Evolutionary conservation across 2,888 invertebrate genomes (phyloP), one percentile per base, ranked within the genome.

Genomic region (Agonopterix subpropinquella): DNA sequence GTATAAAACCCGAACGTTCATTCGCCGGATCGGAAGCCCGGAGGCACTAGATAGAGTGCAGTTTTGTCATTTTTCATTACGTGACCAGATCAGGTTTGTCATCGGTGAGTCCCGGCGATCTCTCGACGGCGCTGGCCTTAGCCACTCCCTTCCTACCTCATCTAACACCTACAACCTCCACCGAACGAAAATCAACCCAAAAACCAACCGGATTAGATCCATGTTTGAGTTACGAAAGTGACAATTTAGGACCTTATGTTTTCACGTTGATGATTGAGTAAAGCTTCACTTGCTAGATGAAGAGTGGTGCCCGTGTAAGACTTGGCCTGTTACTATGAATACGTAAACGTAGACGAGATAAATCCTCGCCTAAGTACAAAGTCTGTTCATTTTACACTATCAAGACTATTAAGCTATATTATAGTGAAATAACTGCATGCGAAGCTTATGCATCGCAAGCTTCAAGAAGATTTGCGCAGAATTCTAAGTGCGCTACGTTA

Each of bases 31-130:
- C 60, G 50, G 35, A 55, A 9, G 39, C 9, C 9, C 9, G 39
- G 4, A 39, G n/a, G 39, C 39, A 3, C n/a, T 10, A 61, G 62
- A 57, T 59, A 54, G 57, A 61, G 62, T 61, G 69, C 76, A 77
- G 77, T 82, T 82, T 80, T 89, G 90, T 90, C 90, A 91, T 91
- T 91, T 91, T 91, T 91, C 91, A 91, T 91, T 91, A 91, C 91
- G 91, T 91, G 91, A 90, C 81, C 83, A 89, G 91, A 91, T 91
- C 90, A 91, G 86, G 80, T 84, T 83, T 79, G 83, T 89, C 84
- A 86, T 75, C 71, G 71, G 65, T 65, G 64, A 74, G 65, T 69
- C 70, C 62, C 70, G 67, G 66, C 74, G 69, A 77, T 77, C 70
- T 64, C 58, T 61, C 64, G 58, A 57, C 65, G 63, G 64, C 59